Conservation (phyloP, 2,113 vertebrate genomes). For the Chlorodrepanis virens region DNA sequence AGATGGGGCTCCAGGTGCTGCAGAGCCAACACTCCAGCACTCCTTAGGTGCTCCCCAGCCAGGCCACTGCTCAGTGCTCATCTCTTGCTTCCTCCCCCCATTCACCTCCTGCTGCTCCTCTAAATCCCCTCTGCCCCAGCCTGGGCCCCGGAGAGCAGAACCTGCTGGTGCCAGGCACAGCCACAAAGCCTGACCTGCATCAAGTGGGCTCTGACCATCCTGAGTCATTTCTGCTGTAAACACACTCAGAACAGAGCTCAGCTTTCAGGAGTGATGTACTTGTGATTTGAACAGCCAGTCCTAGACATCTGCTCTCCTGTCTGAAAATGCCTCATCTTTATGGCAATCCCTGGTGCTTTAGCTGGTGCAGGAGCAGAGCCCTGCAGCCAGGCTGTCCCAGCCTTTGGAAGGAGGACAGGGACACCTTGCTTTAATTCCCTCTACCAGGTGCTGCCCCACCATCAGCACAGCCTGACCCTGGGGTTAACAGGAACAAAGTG, state of each 20-base stretch:
- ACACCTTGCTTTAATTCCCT: not conserved
- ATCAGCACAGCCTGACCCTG: not conserved
- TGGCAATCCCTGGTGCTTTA: not conserved
- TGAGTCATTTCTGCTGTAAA: not conserved
- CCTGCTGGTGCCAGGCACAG: not conserved
- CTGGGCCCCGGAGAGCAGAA: not conserved
- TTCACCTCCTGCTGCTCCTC: not conserved
- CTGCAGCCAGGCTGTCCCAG: not conserved
- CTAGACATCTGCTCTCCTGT: not conserved
- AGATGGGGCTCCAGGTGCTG: not conserved
- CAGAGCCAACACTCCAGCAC: not conserved
- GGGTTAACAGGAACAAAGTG: not conserved
- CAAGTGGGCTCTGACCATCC: not conserved
- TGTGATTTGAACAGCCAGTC: not conserved
- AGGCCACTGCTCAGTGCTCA: not conserved
- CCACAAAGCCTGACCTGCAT: not conserved
- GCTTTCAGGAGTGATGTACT: not conserved
- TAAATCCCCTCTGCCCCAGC: not conserved
- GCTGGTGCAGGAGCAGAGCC: not conserved
- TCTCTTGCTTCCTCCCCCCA: not conserved
- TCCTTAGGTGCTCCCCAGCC: not conserved
- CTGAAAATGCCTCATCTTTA: not conserved
- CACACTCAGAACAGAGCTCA: not conserved
- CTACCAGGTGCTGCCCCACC: not conserved
- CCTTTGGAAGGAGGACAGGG: not conserved